Base-by-base conservation (phyloP, 92 coral and sea anemone genomes). In the Porites rus region DNA sequence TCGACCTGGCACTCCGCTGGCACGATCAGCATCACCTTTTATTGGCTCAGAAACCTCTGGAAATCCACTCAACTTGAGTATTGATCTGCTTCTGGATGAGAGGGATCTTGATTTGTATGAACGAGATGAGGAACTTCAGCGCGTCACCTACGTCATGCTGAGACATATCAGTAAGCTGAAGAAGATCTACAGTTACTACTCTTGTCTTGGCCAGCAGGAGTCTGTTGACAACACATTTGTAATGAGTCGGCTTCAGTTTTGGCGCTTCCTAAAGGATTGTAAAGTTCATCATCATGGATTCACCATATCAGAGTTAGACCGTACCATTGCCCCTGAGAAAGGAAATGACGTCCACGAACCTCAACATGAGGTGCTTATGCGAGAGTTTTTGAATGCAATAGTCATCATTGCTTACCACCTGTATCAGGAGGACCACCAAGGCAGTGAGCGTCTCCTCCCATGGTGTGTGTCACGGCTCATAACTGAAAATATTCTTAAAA, bases 221-320 rank as follows among this genome's bases (percentile, higher is more conserved):
- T 95, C 98, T 28, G 80, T 89, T 20, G 99, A 97, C 82, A 97
- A 97, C 80, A 97, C 99, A 7, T 97, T 93, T 78, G 99, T 93
- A 17, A 91, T 97, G 95, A 95, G 93, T 4, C 87, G 88, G 58
- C 72, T 97, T 83, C 99, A 97, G 88, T 91, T 97, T 83, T 97
- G 99, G 96, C 81, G 99, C 53, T 95, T 97, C 76, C 66, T 97
- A 64, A 97, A 97, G 82, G 99, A 97, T 86, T 93, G 96, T 64
- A 76, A 89, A 71, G 93, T 95, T 51, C 99, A 97, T 64, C 95
- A 93, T 51, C 91, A 78, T 65, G 98, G 91, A 12, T 80, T 89
- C 50, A 93, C 98, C 10, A 75, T 97, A 7, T 92, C 93, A 13
- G 98, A 93, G 87, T 88, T 95, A 72, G 94, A 95, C 75, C 95